These are phyloP conservation scores for Dicroscelio sp. DNA, from an alignment of 2,888 invertebrate genomes.

Conservation along the genomic window DNA sequence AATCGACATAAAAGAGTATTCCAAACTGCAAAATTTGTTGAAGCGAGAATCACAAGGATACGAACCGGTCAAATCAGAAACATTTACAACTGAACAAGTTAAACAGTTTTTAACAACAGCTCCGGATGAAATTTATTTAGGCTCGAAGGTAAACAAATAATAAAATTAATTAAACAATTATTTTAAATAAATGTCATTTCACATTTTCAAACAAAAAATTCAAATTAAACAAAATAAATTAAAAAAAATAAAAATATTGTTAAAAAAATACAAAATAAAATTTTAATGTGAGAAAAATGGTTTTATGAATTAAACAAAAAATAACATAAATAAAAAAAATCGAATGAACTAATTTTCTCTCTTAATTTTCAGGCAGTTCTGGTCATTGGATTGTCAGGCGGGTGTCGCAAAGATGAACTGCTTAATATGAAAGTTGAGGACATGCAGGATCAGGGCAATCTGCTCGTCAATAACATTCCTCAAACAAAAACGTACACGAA, in stretches of 20 bases:
- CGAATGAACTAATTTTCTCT: no score
- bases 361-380: constrained; percentile 19
- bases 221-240: not conserved
- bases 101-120: constrained; percentile 12
- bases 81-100: not conserved
- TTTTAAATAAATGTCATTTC: not conserved
- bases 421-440: constrained; percentile 50
- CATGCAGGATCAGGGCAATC: constrained; percentile 35
- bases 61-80: constrained; percentile 14
- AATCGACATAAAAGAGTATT: constrained; percentile 77
- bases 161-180: no score
- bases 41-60: constrained; percentile 82
- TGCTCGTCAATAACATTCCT: constrained; percentile 39
- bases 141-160: constrained; percentile 23
- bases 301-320: not conserved
- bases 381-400: not conserved
- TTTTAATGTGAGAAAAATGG: no score
- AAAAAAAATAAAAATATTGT: no score
- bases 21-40: not conserved
- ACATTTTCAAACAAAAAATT: not conserved
- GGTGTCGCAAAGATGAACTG: constrained; percentile 33
- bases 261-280: no score
- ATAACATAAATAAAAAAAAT: no score
- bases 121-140: constrained; percentile 26
- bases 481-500: constrained; percentile 42